Conservation (phyloP, 2,888 invertebrate species). For the Diaprepes abbreviatus region DNA sequence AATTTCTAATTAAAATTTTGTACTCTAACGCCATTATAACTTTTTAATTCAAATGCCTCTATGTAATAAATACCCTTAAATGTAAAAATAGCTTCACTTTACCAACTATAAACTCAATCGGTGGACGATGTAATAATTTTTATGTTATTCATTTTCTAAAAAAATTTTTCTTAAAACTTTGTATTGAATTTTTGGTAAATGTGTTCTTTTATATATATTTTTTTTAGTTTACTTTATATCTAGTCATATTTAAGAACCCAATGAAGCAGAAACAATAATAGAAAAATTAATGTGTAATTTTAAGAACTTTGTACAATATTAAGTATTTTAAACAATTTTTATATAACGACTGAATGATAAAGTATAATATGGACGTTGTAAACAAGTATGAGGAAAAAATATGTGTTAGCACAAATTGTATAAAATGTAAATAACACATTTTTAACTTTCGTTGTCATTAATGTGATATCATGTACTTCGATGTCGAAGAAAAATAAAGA, state of each 20-base stretch:
- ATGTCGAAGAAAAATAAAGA: conserved; percentile 45
- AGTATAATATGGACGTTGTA: conserved; percentile 1
- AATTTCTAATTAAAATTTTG: no score
- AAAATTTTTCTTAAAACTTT: no score
- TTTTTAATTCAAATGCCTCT: no score
- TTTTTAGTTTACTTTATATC: no score
- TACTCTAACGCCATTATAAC: no score
- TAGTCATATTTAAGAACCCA: conserved; percentile 18
- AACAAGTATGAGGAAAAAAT: conserved; percentile 20
- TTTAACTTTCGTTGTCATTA: conserved; percentile 61
- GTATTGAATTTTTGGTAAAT: no score
- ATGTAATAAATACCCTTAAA: no score
- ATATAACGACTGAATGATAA: background rate
- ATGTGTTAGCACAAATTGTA: conserved; percentile 59
- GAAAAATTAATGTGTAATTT: conserved; percentile 7
- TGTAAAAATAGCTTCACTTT: no score
- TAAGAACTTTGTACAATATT: conserved; percentile 19
- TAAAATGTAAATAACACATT: conserved; percentile 63
- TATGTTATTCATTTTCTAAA: no score
- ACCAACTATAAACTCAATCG: no score
- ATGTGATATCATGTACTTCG: conserved; percentile 63
- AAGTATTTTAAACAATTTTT: background rate
- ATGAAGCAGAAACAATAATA: conserved; percentile 27
- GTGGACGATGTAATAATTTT: no score
- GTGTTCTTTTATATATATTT: no score